phyloP scores from a whole-genome alignment of 2,888 invertebrate species.

The Orchesella flavescens region DNA sequence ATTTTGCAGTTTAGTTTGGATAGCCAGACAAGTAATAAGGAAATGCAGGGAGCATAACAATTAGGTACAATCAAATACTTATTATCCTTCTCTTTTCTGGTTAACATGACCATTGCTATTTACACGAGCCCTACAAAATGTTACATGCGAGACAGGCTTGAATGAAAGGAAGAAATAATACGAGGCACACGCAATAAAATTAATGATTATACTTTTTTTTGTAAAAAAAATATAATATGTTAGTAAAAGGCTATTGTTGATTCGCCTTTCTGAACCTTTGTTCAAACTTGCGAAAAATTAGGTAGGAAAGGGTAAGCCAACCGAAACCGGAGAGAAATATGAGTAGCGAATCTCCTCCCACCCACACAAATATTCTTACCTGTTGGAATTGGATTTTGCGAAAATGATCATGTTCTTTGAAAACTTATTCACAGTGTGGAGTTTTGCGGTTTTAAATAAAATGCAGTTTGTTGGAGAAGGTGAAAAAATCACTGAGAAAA shows the following conservation, averaged over 20 bases:
- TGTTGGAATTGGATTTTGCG: too few relatives aligned
- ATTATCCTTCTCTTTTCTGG: too few relatives aligned
- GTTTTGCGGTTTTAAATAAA: too few relatives aligned
- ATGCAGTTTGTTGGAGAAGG: not conserved
- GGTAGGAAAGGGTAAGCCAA: conserved; percentile 40
- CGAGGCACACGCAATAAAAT: conserved; percentile 22
- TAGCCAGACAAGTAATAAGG: conserved; percentile 28
- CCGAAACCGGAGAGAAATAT: conserved; percentile 34
- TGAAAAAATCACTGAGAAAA: too few relatives aligned
- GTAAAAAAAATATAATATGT: not conserved
- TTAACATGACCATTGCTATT: conserved; percentile 1
- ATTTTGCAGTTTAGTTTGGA: too few relatives aligned
- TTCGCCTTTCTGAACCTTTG: conserved; percentile 27
- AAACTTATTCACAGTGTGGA: too few relatives aligned
- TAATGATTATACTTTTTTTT: not conserved
- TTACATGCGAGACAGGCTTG: not conserved
- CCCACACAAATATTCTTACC: too few relatives aligned
- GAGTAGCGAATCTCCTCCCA: not conserved
- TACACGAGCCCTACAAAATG: not conserved
- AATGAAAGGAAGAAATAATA: conserved; percentile 15
- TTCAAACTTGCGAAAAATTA: conserved; percentile 34
- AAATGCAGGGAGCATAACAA: conserved; percentile 44
- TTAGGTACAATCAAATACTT: not conserved
- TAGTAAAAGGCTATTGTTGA: not conserved
- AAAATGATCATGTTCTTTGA: too few relatives aligned